These are phyloP conservation scores for Centropus bengalensis DNA, from an alignment of 2,113 vertebrate species.

Conservation along the genomic window DNA sequence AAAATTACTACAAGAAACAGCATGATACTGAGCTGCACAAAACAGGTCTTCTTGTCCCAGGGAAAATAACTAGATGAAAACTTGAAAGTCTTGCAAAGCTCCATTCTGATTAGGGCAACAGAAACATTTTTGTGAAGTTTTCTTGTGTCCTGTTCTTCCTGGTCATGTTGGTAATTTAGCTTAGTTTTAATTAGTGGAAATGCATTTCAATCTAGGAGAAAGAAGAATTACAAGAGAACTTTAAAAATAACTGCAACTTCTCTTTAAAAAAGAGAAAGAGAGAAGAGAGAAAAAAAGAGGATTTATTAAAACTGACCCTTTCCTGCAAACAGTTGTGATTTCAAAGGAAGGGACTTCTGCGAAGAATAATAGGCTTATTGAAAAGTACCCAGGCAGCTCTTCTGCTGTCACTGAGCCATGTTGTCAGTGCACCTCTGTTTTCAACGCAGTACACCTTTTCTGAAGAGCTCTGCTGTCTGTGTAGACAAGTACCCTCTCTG, in stretches of 20 bases:
- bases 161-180: background rate
- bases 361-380: slow-evolving; percentile 14
- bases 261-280: background rate
- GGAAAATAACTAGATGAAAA: slow-evolving; percentile 13
- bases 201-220: background rate
- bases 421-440: background rate
- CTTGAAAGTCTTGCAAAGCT: background rate
- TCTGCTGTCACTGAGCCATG: background rate
- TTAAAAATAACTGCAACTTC: background rate
- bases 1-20: slow-evolving; percentile 50
- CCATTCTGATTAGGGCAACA: background rate
- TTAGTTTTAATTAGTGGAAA: background rate
- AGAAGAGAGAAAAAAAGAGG: background rate
- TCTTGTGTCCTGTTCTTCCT: background rate
- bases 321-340: background rate
- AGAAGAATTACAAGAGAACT: background rate
- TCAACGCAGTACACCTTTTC: background rate
- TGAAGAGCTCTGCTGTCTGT: background rate
- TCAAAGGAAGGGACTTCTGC: background rate
- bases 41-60: background rate
- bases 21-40: background rate
- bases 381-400: background rate
- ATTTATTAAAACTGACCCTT: slow-evolving; percentile 2
- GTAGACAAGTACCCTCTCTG: background rate
- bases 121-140: background rate